Percentiles rank a stretch among this genome's conserved stretches.
phyloP scores from a whole-genome alignment of 1,140 invertebrate genomes.

The Drosophila parabipectinata region DNA sequence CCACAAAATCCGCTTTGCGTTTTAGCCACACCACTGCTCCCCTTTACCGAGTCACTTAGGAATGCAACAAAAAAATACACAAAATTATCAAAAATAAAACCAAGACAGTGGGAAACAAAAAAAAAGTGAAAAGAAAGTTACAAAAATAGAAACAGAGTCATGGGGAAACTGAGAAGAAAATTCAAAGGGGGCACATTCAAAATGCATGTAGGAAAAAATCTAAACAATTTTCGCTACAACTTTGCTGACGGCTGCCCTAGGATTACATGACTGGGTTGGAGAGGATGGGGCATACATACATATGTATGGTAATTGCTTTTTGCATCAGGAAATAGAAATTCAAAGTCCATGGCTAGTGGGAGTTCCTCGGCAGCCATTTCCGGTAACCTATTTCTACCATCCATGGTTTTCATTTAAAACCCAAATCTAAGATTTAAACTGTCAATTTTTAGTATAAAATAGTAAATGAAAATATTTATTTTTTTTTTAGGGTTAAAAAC shows the following conservation, averaged over 20 bases:
- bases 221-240: conserved; percentile 73
- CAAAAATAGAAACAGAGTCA: conserved; percentile 16
- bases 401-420: background rate
- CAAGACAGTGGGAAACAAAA: conserved; percentile 33
- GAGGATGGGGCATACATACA: conserved; percentile 41
- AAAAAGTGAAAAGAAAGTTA: conserved; percentile 18
- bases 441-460: background rate
- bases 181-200: conserved; percentile 32
- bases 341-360: conserved; percentile 6
- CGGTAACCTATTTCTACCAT: background rate
- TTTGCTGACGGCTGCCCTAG: conserved; percentile 60
- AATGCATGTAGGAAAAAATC: conserved; percentile 67
- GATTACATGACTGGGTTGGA: conserved; percentile 51
- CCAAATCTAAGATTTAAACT: background rate
- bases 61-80: conserved; percentile 54
- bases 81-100: conserved; percentile 77
- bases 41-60: conserved; percentile 21
- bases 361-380: background rate
- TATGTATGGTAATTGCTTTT: conserved; percentile 66
- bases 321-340: conserved; percentile 36
- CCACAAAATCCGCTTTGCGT: conserved; percentile 62
- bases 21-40: background rate
- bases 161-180: conserved; percentile 9
- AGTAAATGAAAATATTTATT: background rate
- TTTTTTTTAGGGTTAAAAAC: background rate